Evolutionary conservation across 2,113 vertebrate species (phyloP).

Genomic region (Cepphus grylle): DNA sequence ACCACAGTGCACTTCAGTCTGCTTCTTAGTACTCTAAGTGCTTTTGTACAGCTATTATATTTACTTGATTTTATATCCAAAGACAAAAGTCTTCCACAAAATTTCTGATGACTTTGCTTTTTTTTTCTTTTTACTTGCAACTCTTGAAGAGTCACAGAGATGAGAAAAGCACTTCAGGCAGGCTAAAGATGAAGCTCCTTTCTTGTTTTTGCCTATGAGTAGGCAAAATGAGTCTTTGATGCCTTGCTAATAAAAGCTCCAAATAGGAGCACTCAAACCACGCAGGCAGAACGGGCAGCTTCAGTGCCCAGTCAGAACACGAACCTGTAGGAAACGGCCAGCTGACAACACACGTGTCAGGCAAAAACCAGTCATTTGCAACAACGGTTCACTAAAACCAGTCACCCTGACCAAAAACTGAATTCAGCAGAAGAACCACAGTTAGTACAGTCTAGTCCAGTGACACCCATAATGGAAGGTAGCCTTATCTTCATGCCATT

Average conservation of each 20-base stretch:
- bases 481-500: background rate
- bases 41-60: background rate
- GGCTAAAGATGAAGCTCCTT: background rate
- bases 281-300: background rate
- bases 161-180: background rate
- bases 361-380: background rate
- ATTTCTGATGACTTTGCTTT: background rate
- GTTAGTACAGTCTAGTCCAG: background rate
- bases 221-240: background rate
- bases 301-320: fast-evolving
- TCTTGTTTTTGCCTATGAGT: background rate
- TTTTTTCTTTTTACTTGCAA: background rate
- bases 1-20: background rate
- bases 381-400: background rate
- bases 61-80: background rate
- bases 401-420: background rate
- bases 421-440: background rate
- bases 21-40: background rate
- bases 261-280: background rate
- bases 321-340: background rate
- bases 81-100: background rate
- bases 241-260: background rate
- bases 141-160: background rate
- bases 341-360: background rate
- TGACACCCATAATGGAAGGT: background rate